Conservation (phyloP, 1,140 invertebrate genomes). For the Hermetia illucens region DNA sequence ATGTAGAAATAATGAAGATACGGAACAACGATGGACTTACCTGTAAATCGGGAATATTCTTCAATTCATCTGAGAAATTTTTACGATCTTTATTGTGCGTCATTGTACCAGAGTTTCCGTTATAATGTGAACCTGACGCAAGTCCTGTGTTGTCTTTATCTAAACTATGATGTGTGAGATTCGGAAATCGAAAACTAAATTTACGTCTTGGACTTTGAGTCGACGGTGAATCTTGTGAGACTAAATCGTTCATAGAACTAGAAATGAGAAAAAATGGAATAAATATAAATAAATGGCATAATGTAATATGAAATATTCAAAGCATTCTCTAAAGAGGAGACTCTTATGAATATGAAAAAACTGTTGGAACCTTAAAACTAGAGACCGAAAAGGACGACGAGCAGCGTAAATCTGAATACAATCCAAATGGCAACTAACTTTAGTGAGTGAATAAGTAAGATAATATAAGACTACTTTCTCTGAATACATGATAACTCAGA, state of each 20-base stretch:
- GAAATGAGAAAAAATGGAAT: slow-evolving; percentile 8
- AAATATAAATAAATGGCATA: no score
- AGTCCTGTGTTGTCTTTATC: slow-evolving; percentile 3
- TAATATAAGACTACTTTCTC: no score
- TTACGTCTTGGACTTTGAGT: slow-evolving; percentile 68
- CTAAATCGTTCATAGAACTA: slow-evolving; percentile 70
- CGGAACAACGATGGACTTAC: no score
- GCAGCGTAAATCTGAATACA: no score
- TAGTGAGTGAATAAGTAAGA: no score
- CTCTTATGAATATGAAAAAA: no score
- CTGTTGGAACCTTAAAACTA: no score
- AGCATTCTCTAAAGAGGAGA: no score
- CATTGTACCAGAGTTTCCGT: slow-evolving; percentile 2
- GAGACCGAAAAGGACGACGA: no score
- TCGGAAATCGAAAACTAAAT: slow-evolving; percentile 74
- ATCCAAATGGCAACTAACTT: background rate
- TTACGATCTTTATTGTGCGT: slow-evolving; percentile 42
- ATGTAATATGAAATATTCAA: background rate
- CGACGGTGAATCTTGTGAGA: slow-evolving; percentile 48
- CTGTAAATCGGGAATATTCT: slow-evolving; percentile 80
- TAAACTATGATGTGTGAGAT: slow-evolving; percentile 10
- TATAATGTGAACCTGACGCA: background rate
- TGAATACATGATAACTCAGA: no score
- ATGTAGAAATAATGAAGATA: no score
- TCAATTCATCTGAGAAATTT: slow-evolving; percentile 79